Conservation (phyloP, 2,113 vertebrate species). For the Montifringilla adamsi region DNA sequence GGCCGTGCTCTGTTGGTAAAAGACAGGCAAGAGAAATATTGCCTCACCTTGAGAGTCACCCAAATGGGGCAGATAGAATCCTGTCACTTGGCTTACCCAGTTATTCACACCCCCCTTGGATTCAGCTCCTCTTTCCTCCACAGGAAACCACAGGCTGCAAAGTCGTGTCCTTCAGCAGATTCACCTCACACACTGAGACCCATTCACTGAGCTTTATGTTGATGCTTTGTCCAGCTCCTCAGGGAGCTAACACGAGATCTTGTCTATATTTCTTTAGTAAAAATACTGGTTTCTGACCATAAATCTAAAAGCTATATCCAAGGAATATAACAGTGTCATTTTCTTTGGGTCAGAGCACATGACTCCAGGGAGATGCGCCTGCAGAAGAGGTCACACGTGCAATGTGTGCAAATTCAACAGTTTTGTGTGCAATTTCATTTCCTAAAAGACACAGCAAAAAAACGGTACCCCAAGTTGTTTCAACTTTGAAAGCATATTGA, state of each 20-base stretch:
- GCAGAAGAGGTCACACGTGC: neutral
- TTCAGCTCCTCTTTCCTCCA: neutral
- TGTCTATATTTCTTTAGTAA: neutral
- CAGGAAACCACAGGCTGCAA: neutral
- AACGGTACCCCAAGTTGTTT: neutral
- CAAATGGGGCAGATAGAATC: neutral
- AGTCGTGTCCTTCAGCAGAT: neutral
- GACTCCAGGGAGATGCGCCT: neutral
- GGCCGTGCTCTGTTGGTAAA: neutral
- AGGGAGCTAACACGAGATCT: neutral
- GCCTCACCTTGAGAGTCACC: neutral
- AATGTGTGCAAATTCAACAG: neutral
- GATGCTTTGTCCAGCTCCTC: neutral
- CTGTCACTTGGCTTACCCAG: neutral
- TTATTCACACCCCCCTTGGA: neutral
- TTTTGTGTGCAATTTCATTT: neutral
- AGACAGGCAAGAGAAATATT: neutral
- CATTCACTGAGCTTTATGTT: neutral
- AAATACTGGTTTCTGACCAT: neutral
- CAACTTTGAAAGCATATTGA: neutral
- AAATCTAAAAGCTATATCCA: neutral
- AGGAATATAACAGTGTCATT: neutral
- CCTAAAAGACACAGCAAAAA: neutral
- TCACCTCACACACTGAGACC: neutral
- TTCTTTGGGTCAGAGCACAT: neutral